Percentiles rank a stretch among this genome's conserved stretches.
Conservation (phyloP, 1,140 invertebrate species). For the Phenacoccus solenopsis region DNA sequence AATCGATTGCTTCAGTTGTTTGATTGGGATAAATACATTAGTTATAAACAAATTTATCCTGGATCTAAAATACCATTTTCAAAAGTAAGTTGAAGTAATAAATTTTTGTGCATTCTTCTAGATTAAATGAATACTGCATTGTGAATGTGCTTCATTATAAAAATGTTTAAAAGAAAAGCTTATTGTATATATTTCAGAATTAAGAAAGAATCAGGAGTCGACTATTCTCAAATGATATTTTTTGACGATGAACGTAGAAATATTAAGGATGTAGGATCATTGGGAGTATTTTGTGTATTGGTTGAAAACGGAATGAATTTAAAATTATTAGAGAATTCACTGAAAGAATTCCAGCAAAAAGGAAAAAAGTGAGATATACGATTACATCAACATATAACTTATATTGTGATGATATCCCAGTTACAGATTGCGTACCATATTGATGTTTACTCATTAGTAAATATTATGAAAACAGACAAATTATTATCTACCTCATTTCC, state of each 20-base stretch:
- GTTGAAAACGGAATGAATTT: conserved; percentile 41
- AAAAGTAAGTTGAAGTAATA: conserved; percentile 38
- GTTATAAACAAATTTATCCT: conserved; percentile 61
- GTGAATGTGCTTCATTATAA: too few relatives aligned
- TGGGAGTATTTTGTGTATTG: conserved; percentile 44
- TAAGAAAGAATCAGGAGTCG: conserved; percentile 38
- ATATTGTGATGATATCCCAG: too few relatives aligned
- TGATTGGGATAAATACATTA: conserved; percentile 55
- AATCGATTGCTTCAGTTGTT: conserved; percentile 50
- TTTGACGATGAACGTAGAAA: conserved; percentile 55
- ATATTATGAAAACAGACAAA: too few relatives aligned
- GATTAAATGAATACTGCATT: too few relatives aligned
- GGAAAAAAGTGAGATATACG: too few relatives aligned
- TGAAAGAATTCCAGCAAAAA: conserved; percentile 35
- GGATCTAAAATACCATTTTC: conserved; percentile 52
- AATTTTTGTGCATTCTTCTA: too few relatives aligned
- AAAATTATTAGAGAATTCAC: conserved; percentile 36
- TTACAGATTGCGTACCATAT: too few relatives aligned
- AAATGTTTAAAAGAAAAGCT: background rate
- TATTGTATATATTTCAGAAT: conserved; percentile 37
- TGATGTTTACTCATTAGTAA: too few relatives aligned
- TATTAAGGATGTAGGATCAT: conserved; percentile 40
- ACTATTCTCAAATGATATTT: conserved; percentile 55
- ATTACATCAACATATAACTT: too few relatives aligned
- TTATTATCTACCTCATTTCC: too few relatives aligned